These are phyloP conservation scores for Baronia brevicornis DNA, from an alignment of 2,888 invertebrate genomes.

Conservation along the genomic window DNA sequence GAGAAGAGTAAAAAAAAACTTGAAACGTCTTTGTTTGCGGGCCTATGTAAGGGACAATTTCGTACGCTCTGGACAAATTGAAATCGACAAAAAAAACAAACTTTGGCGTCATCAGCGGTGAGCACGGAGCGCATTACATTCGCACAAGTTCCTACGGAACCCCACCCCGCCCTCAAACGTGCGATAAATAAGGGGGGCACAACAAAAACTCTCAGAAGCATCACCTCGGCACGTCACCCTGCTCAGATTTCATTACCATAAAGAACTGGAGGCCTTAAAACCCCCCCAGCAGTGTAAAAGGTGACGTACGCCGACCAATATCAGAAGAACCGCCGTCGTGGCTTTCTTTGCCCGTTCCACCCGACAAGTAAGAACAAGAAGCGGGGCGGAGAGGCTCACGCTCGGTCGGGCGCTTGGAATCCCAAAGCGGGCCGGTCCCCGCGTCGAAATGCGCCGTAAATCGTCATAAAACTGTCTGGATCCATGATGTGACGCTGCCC, in stretches of 20 bases:
- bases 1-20: slow-evolving; percentile 22
- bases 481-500: slow-evolving; percentile 82
- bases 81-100: slow-evolving; percentile 20
- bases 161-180: slow-evolving; percentile 63
- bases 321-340: slow-evolving; percentile 18
- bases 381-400: slow-evolving; percentile 28
- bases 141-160: slow-evolving; percentile 50
- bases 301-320: slow-evolving; percentile 34
- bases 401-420: slow-evolving; percentile 45
- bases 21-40: not conserved
- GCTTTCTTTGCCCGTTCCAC: slow-evolving; percentile 13
- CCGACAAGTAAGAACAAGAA: slow-evolving; percentile 11
- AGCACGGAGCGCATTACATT: slow-evolving; percentile 60
- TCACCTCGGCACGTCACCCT: slow-evolving; percentile 73
- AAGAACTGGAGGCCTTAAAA: slow-evolving; percentile 75
- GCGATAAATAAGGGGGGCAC: slow-evolving; percentile 69
- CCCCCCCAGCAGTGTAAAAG: slow-evolving; percentile 55
- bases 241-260: slow-evolving; percentile 77
- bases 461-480: slow-evolving; percentile 84
- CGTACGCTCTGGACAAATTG: slow-evolving; percentile 12
- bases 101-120: slow-evolving; percentile 51
- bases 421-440: slow-evolving; percentile 50
- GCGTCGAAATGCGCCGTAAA: slow-evolving; percentile 73
- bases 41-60: slow-evolving; percentile 7
- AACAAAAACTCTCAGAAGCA: slow-evolving; percentile 72